phyloP scores from a whole-genome alignment of 1,140 invertebrate species.

The Drosophila funebris region DNA sequence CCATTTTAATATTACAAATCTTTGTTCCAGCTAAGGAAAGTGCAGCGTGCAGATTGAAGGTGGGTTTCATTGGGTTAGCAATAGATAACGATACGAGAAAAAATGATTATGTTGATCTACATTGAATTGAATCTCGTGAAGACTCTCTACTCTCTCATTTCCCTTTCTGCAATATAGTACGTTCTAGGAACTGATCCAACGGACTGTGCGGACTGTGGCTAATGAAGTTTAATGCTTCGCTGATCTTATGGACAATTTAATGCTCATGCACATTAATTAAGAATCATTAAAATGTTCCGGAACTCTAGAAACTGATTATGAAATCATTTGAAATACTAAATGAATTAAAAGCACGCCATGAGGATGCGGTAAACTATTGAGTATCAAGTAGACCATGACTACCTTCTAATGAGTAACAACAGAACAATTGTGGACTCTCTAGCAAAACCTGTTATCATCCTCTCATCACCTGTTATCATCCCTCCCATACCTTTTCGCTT shows the following conservation, averaged over 20 bases:
- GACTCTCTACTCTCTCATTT: background rate
- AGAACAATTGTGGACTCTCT: background rate
- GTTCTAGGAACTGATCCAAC: too few species aligned
- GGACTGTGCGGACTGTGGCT: background rate
- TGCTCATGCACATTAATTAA: constrained; percentile 36
- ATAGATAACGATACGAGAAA: background rate
- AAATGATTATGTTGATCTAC: background rate
- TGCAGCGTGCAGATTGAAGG: constrained; percentile 24
- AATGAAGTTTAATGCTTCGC: constrained; percentile 40
- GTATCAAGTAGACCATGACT: background rate
- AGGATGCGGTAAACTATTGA: background rate
- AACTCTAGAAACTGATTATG: constrained; percentile 36
- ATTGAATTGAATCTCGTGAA: background rate
- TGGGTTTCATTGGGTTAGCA: constrained; percentile 1
- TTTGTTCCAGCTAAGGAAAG: constrained; percentile 29
- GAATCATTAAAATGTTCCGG: constrained; percentile 49
- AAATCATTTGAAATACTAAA: constrained; percentile 2
- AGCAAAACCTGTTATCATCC: background rate
- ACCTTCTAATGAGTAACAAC: background rate
- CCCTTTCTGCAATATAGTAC: too few species aligned
- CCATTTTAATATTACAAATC: constrained; percentile 33
- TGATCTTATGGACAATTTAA: constrained; percentile 39
- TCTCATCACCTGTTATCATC: background rate
- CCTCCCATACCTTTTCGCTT: constrained; percentile 56
- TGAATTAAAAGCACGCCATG: background rate